Evolutionary conservation across 1,140 invertebrate species (phyloP).

Genomic region (Leptinotarsa texana): DNA sequence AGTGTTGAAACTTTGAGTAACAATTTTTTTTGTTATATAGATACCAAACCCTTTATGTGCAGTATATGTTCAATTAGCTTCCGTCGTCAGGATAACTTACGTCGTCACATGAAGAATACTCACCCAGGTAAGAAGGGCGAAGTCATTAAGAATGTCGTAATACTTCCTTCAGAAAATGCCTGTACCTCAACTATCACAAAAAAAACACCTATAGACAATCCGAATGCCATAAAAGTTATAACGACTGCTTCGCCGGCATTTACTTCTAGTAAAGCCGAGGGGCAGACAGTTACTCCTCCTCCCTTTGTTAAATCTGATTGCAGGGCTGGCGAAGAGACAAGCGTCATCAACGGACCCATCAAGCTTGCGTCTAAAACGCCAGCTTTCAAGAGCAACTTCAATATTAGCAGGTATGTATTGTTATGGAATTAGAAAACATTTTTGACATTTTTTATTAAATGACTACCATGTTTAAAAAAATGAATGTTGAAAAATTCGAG

Average conservation of each 20-base stretch:
- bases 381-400: constrained; percentile 52
- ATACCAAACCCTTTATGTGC: constrained; percentile 63
- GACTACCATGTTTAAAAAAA: too few relatives aligned
- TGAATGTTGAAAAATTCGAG: too few relatives aligned
- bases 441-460: too few relatives aligned
- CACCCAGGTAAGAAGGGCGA: constrained; percentile 59
- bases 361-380: constrained; percentile 55
- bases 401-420: constrained; percentile 47
- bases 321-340: constrained; percentile 25
- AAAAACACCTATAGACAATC: constrained; percentile 46
- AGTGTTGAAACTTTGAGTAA: neutral
- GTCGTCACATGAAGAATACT: constrained; percentile 66
- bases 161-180: constrained; percentile 16
- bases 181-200: constrained; percentile 20
- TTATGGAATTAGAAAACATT: too few relatives aligned
- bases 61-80: constrained; percentile 63
- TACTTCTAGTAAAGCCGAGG: constrained; percentile 27
- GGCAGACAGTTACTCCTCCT: constrained; percentile 23
- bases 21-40: constrained; percentile 47
- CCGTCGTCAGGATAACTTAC: constrained; percentile 66
- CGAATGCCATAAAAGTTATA: constrained; percentile 54
- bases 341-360: constrained; percentile 50
- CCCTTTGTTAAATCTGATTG: constrained; percentile 40
- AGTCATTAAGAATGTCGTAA: constrained; percentile 36
- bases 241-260: constrained; percentile 44